Evolutionary conservation across 30 jellyfish, hydroid and myxozoan species (phyloP), one percentile per base, ranked within the genome.

Genomic region (Aurelia aurita): DNA sequence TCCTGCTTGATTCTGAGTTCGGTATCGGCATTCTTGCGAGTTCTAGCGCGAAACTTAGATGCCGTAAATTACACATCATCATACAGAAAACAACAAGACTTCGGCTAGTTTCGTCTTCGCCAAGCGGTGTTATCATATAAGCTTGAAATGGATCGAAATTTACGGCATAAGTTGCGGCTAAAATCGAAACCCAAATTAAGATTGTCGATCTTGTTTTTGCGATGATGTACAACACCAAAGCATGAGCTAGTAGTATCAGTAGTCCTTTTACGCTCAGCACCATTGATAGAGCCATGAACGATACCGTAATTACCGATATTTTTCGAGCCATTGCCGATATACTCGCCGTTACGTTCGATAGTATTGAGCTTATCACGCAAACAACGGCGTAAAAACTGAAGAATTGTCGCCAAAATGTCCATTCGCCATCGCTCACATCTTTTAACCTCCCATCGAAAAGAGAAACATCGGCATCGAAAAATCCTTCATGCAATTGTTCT

Each of bases 361-460:
- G 81, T 8, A 72, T 11, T 35, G 93, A 70, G 60, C 87, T 83
- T 13, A 83, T 34, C 7, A 71, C 63, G 49, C 93, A 69, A n/a
- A 75, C 75, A 3, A 64, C 16, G 3, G 81, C 59, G 29, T 83
- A 83, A 29, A 71, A 70, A 21, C 43, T 2, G 87, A 83, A 83
- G 63, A 83, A 83, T 72, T 74, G 89, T 34, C 95, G 55, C 95
- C 95, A 85, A 31, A 85, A 85, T 21, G 96, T 77, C 96, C 96
- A 87, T 69, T 87, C 96, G 28, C 87, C 87, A 44, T 87, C 90
- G 19, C 84, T 53, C 4, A 87, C 58, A 43, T 87, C 96, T 57
- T 87, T 87, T 18, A 66, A 14, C 18, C 95, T 53, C 58, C 89
- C 95, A 51, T 60, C 59, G 29, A 83, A 72, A 5, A 83, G 80